phyloP scores from a whole-genome alignment of 2,888 invertebrate genomes.

The Germaria angustata region DNA sequence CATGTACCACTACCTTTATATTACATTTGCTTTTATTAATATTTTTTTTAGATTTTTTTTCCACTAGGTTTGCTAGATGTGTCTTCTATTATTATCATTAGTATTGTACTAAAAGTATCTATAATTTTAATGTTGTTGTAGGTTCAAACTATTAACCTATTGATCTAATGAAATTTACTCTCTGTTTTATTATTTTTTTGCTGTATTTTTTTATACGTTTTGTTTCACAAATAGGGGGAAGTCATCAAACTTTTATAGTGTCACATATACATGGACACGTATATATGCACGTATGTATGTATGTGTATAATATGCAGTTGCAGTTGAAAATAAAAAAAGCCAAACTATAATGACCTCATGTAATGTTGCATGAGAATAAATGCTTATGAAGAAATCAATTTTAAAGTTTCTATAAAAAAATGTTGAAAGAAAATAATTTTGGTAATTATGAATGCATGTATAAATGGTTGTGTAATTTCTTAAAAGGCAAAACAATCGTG shows the following conservation, averaged over 20 bases:
- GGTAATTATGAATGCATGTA: background rate
- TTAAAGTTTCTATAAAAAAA: constrained; percentile 25
- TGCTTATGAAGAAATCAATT: background rate
- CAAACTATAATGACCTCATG: constrained; percentile 54
- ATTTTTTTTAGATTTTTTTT: constrained; percentile 4
- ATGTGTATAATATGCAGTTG: background rate
- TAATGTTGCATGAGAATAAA: constrained; percentile 31
- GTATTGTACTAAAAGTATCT: constrained; percentile 40
- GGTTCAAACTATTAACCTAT: constrained; percentile 66
- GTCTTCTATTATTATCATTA: constrained; percentile 51
- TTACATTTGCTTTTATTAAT: constrained; percentile 9
- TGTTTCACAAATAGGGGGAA: constrained; percentile 22
- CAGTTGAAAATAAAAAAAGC: background rate
- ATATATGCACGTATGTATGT: background rate
- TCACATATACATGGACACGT: constrained; percentile 29
- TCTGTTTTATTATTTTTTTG: constrained; percentile 22
- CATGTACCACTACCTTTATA: background rate
- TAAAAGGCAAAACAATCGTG: no score
- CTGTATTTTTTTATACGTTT: background rate
- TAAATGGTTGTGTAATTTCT: no score
- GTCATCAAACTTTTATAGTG: constrained; percentile 58
- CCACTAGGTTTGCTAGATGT: constrained; percentile 40
- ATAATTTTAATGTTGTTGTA: constrained; percentile 58
- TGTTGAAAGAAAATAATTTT: background rate
- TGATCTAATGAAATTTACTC: constrained; percentile 66